phyloP scores from a whole-genome alignment of 2,888 invertebrate species.

The Linyphia triangularis region DNA sequence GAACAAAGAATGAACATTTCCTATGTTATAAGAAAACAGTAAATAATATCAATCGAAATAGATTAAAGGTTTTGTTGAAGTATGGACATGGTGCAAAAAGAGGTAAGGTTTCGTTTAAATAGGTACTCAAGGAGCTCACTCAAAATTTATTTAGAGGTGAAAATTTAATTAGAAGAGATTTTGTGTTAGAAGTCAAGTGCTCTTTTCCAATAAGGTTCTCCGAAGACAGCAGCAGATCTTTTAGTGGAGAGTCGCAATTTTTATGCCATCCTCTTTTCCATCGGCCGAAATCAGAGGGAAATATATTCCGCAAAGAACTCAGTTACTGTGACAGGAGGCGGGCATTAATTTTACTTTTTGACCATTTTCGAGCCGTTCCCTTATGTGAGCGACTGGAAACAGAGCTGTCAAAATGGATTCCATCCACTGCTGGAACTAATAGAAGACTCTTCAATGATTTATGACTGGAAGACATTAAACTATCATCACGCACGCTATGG shows the following conservation, averaged over 20 bases:
- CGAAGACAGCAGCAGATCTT: too few species aligned
- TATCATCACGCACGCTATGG: constrained; percentile 47
- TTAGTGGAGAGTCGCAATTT: constrained; percentile 34
- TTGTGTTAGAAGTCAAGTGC: background rate
- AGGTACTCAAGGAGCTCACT: too few species aligned
- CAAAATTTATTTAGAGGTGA: too few species aligned
- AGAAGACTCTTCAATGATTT: constrained; percentile 44
- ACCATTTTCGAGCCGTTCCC: constrained; percentile 33
- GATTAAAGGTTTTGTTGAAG: too few species aligned
- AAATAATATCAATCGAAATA: too few species aligned
- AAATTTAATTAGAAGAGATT: too few species aligned
- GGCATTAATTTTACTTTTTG: constrained; percentile 65
- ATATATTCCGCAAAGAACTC: constrained; percentile 51
- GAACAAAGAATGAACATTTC: too few species aligned
- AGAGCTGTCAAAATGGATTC: constrained; percentile 60
- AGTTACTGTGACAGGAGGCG: constrained; percentile 17
- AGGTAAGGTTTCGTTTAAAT: too few species aligned
- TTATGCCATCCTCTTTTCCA: constrained; percentile 18
- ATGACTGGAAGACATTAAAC: constrained; percentile 60
- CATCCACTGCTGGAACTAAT: constrained; percentile 42
- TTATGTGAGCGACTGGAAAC: constrained; percentile 61
- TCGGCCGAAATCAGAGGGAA: constrained; percentile 4
- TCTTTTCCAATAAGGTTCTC: background rate
- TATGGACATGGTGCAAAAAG: too few species aligned
- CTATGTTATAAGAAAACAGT: too few species aligned